Evolutionary conservation across 2,888 invertebrate species (phyloP).

Genomic region (Apomyelois bistriatella): DNA sequence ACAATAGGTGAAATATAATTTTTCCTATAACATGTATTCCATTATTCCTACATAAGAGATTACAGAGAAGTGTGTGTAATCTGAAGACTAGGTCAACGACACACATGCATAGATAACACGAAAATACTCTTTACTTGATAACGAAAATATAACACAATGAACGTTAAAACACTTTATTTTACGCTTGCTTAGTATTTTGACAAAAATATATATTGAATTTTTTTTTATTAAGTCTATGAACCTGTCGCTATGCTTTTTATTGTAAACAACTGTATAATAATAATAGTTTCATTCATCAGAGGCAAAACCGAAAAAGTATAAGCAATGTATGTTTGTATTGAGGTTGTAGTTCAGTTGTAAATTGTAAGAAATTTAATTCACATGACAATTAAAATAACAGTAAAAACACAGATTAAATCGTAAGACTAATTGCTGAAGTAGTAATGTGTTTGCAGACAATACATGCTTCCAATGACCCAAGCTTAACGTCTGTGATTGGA

Average conservation of each 20-base stretch:
- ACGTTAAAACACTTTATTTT: background rate
- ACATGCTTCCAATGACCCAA: constrained; percentile 1
- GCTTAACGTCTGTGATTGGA: background rate
- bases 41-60: background rate
- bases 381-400: background rate
- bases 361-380: no score
- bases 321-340: no score
- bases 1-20: no score
- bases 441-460: background rate
- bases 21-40: no score
- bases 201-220: no score
- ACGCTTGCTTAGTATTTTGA: no score
- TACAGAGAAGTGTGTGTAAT: background rate
- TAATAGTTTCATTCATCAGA: no score
- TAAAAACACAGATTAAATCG: background rate
- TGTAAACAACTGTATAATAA: no score
- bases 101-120: constrained; percentile 10
- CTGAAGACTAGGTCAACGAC: constrained; percentile 7
- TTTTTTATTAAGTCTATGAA: no score
- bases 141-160: background rate
- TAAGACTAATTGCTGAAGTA: background rate
- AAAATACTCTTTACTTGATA: constrained; percentile 10
- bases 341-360: no score
- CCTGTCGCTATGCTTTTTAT: no score
- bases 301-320: no score